phyloP scores from a whole-genome alignment of 2,797 vertebrate genomes.

The Luscinia megarhynchos region DNA sequence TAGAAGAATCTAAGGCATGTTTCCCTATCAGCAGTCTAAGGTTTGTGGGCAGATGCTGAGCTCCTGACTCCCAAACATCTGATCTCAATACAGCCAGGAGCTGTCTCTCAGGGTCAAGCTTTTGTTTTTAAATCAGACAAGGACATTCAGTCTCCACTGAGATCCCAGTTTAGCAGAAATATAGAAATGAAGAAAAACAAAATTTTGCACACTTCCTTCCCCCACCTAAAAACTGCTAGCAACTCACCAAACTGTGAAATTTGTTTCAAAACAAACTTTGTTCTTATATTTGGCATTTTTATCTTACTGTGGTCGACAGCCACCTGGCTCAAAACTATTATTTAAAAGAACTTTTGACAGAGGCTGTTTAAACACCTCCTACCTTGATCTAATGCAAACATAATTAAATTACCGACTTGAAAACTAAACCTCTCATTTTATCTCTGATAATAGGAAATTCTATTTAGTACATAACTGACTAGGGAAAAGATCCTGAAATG shows the following conservation, averaged over 20 bases:
- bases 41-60: background rate
- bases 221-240: background rate
- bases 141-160: background rate
- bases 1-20: background rate
- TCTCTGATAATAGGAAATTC: background rate
- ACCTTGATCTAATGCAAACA: background rate
- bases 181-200: background rate
- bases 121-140: background rate
- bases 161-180: background rate
- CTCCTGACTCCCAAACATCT: background rate
- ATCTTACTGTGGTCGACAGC: background rate
- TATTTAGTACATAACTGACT: background rate
- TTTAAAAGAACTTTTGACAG: background rate
- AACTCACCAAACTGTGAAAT: background rate
- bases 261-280: slow-evolving; percentile 49
- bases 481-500: background rate
- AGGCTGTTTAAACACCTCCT: background rate
- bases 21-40: background rate
- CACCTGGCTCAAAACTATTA: slow-evolving; percentile 40
- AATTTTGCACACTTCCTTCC: background rate
- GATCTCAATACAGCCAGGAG: background rate
- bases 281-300: slow-evolving; percentile 43
- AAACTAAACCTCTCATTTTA: background rate
- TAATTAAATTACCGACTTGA: background rate
- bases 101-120: background rate